Evolutionary conservation across 2,888 invertebrate species (phyloP).

Genomic region (Congeria kusceri): DNA sequence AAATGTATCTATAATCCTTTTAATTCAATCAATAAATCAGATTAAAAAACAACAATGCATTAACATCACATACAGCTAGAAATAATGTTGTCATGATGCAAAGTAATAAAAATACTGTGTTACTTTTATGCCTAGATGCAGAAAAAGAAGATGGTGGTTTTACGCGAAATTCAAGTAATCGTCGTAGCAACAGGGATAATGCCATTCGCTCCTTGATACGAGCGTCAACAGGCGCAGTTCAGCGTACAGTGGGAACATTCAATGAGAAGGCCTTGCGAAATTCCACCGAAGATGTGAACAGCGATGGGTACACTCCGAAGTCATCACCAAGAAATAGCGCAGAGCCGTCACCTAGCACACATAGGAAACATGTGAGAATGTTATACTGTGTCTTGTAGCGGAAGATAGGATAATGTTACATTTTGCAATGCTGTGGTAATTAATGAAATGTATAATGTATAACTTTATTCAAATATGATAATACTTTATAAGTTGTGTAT

Average conservation of each 20-base stretch:
- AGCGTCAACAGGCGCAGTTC: slow-evolving; percentile 69
- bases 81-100: no score
- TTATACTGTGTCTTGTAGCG: neutral
- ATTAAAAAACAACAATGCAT: no score
- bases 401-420: neutral
- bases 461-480: no score
- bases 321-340: slow-evolving; percentile 70
- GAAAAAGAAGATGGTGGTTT: slow-evolving; percentile 41
- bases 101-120: no score
- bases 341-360: slow-evolving; percentile 65
- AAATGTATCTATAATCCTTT: no score
- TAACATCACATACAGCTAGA: no score
- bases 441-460: no score
- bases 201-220: slow-evolving; percentile 75
- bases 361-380: slow-evolving; percentile 21
- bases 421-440: neutral
- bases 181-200: slow-evolving; percentile 74
- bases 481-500: no score
- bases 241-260: slow-evolving; percentile 71
- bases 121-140: slow-evolving; percentile 7
- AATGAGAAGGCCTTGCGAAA: slow-evolving; percentile 26
- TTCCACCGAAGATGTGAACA: slow-evolving; percentile 65
- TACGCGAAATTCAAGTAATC: slow-evolving; percentile 48
- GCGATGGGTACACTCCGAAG: slow-evolving; percentile 31
- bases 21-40: no score